Conservation (phyloP, 2,797 vertebrate species). For the Liasis olivaceus region DNA sequence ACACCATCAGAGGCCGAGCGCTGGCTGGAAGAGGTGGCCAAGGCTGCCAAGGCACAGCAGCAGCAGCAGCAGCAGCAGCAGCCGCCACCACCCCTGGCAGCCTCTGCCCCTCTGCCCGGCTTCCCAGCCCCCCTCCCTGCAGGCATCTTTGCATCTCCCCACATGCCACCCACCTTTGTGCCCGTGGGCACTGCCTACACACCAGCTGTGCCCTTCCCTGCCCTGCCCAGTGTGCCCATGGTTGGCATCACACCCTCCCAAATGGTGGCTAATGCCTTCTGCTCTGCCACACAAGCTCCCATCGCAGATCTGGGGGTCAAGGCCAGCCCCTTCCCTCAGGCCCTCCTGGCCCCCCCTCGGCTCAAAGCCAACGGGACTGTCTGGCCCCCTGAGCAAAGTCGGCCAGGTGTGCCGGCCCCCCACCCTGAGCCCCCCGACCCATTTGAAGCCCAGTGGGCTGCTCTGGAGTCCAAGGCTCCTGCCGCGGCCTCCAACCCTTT, state of each 20-base stretch:
- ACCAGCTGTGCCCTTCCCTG: conserved; percentile 81
- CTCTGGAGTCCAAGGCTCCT: conserved; percentile 83
- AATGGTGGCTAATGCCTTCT: conserved; percentile 93
- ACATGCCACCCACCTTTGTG: conserved; percentile 78
- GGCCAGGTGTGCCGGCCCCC: conserved; percentile 73
- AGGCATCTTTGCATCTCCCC: conserved; percentile 75
- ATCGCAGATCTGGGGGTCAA: conserved; percentile 65
- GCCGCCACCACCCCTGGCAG: conserved; percentile 64
- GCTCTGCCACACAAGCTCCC: conserved; percentile 74
- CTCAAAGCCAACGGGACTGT: conserved; percentile 60
- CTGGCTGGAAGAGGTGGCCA: conserved; percentile 91
- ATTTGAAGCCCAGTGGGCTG: conserved; percentile 92
- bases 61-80: conserved; percentile 66
- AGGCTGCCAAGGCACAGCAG: conserved; percentile 82
- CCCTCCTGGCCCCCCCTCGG: conserved; percentile 58
- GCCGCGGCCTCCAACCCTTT: conserved; percentile 85
- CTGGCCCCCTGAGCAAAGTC: conserved; percentile 78
- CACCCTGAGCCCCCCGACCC: conserved; percentile 80
- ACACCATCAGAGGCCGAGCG: conserved; percentile 91
- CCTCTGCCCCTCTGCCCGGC: conserved; percentile 71
- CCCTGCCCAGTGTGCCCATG: conserved; percentile 81
- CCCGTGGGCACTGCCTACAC: conserved; percentile 80
- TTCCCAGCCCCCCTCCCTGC: conserved; percentile 78
- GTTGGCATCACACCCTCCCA: conserved; percentile 93
- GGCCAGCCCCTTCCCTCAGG: conserved; percentile 47